phyloP scores from a whole-genome alignment of 1,140 invertebrate genomes.

The Drosophila sucinea region DNA sequence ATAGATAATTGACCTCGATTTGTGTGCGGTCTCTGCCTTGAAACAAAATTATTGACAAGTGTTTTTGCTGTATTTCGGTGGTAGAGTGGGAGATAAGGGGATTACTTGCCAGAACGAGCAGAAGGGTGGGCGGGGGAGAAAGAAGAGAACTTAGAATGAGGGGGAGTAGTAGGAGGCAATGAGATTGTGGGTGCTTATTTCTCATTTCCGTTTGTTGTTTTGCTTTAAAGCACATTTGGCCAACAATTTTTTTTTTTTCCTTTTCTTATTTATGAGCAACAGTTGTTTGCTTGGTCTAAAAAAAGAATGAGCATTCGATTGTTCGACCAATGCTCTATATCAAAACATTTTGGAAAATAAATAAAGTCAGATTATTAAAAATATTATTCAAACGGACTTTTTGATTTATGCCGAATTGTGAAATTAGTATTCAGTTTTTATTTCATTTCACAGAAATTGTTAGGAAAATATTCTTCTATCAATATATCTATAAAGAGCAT shows the following conservation, averaged over 20 bases:
- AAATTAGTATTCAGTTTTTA: neutral
- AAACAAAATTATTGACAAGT: slow-evolving; percentile 62
- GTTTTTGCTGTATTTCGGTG: slow-evolving; percentile 14
- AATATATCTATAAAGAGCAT: slow-evolving; percentile 16
- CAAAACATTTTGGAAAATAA: slow-evolving; percentile 5
- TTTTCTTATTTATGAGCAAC: slow-evolving; percentile 71
- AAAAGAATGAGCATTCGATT: slow-evolving; percentile 39
- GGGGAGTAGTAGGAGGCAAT: neutral
- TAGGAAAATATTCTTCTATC: neutral
- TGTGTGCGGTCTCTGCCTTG: slow-evolving; percentile 55
- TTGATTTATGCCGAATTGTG: neutral
- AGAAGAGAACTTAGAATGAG: slow-evolving; percentile 16
- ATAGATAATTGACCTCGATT: slow-evolving; percentile 61
- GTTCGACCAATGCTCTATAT: slow-evolving; percentile 34
- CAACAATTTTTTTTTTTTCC: slow-evolving; percentile 11
- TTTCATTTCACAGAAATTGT: neutral
- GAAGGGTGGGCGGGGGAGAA: too few species aligned
- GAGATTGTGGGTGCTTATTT: slow-evolving; percentile 40
- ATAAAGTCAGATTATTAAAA: slow-evolving; percentile 1
- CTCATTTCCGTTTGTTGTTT: slow-evolving; percentile 39
- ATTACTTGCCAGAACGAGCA: neutral
- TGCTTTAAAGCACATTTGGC: slow-evolving; percentile 46
- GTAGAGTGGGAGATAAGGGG: neutral
- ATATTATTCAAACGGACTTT: neutral
- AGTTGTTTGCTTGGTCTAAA: slow-evolving; percentile 59